These are phyloP conservation scores for Buathra laborator DNA, from an alignment of 2,888 invertebrate species.

Conservation along the genomic window DNA sequence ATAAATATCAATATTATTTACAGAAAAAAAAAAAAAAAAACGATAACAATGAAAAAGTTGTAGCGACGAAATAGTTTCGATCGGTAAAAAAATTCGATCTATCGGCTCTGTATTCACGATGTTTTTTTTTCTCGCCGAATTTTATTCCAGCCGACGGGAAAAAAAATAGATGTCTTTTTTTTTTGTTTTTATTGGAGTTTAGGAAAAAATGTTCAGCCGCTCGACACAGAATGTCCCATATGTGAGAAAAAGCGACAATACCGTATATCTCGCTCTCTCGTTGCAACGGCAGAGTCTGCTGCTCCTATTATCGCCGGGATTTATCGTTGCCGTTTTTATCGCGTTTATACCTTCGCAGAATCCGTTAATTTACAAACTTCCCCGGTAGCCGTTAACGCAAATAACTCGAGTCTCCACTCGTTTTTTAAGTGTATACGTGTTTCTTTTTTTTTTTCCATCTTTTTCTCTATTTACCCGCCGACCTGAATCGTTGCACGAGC, in stretches of 20 bases:
- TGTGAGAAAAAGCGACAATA: neutral
- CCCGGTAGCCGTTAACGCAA: conserved; percentile 61
- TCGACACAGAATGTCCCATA: conserved; percentile 8
- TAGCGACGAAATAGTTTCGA: neutral
- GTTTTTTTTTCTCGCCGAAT: neutral
- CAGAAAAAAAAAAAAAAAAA: neutral
- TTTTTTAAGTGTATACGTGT: conserved; percentile 2
- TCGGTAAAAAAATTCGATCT: neutral
- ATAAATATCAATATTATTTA: neutral
- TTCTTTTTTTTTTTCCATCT: conserved; percentile 14
- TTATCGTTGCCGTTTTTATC: conserved; percentile 77
- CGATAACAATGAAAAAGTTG: too few species aligned
- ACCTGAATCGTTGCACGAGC: conserved; percentile 47
- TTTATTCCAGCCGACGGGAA: neutral
- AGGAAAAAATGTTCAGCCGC: neutral
- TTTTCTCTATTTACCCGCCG: conserved; percentile 48
- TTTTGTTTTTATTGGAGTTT: neutral
- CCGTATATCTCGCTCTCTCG: conserved; percentile 13
- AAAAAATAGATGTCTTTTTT: neutral
- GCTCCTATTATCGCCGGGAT: conserved; percentile 74
- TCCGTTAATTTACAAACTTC: conserved; percentile 78
- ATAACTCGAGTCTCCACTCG: conserved; percentile 30
- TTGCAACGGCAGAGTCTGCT: conserved; percentile 55
- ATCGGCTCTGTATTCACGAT: neutral
- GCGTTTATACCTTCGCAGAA: conserved; percentile 62